Base-by-base conservation (phyloP, 2,797 vertebrate species). In the Poeciliopsis gracilis region DNA sequence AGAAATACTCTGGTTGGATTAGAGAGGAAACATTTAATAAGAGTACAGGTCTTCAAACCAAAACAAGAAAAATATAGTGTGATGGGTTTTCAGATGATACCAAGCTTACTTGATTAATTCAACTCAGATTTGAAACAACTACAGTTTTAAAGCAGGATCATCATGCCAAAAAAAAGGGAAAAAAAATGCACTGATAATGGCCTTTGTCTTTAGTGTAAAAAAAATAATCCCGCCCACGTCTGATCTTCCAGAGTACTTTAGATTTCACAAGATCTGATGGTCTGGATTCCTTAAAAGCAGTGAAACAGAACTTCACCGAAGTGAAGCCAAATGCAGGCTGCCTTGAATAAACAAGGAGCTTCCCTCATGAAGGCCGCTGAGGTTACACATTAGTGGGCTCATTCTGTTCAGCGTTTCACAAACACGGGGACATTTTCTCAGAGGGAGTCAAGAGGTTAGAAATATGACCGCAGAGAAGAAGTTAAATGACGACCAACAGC, bases 331-430 rank as follows among this genome's bases (percentile, higher is more conserved):
- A 63, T 36, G 13, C 18, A 66, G 33, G 33, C 61, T 66, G 9
- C 61, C 61, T 66, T 66, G 38, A 38, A 66, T 36, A 38, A 66
- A 66, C 61, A 66, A 67, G 33, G 63, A 12, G 63, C 18, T 67
- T 67, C 36, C 63, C 36, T 41, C 36, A 25, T 23, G 45, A 61
- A 73, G 63, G 75, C 45, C 66, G 4, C 49, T 57, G 43, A 75
- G 75, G 55, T 76, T 55, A 16, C 61, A 84, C 84, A 76, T 69
- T 36, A 66, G 43, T 5, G 23, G 33, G 20, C 5, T n/a, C 59
- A 16, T 61, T 61, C 33, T 33, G 28, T 16, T 61, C 7, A 61
- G 28, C 2, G 20, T 51, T 53, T 73, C 25, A 20, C 36, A 3
- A 23, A 36, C 47, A 53, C 71, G 0, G 8, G 3, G n/a, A 38